Evolutionary conservation across 92 coral and sea anemone species (phyloP).

Genomic region (Phenganax marumi): DNA sequence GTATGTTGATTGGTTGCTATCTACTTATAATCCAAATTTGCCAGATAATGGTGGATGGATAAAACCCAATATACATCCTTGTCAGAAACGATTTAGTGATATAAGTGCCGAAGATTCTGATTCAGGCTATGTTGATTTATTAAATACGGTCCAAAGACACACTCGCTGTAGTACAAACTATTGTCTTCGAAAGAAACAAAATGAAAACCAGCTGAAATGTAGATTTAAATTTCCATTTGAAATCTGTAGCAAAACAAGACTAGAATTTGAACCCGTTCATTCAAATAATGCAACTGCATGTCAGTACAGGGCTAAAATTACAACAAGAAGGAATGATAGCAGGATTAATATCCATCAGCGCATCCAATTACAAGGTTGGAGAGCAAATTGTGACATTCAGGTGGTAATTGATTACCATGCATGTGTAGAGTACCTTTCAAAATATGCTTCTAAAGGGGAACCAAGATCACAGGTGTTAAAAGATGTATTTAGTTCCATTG

Average conservation of each 20-base stretch:
- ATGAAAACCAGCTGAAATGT: slow-evolving; percentile 3
- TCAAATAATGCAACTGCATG: slow-evolving; percentile 42
- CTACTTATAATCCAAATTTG: slow-evolving; percentile 66
- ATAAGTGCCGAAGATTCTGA: background rate
- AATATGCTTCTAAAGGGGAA: slow-evolving; percentile 56
- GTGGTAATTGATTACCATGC: slow-evolving; percentile 50
- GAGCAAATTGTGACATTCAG: slow-evolving; percentile 30
- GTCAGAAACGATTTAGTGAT: slow-evolving; percentile 55
- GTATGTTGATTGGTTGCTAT: slow-evolving; percentile 66
- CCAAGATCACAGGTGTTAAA: slow-evolving; percentile 57
- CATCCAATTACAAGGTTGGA: slow-evolving; percentile 52
- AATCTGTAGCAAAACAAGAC: slow-evolving; percentile 42
- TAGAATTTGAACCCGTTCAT: slow-evolving; percentile 50
- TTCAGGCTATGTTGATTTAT: background rate
- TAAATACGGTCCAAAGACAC: too few relatives aligned
- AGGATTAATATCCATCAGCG: slow-evolving; percentile 53
- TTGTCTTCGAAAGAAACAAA: background rate
- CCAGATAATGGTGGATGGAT: slow-evolving; percentile 66
- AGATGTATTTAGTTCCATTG: slow-evolving; percentile 56
- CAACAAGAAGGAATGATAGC: slow-evolving; percentile 43
- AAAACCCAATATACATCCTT: slow-evolving; percentile 69
- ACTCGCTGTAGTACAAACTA: too few relatives aligned
- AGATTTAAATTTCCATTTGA: slow-evolving; percentile 61
- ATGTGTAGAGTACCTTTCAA: slow-evolving; percentile 59
- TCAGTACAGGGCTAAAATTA: background rate